A percentile compares a stretch with the other conserved stretches of the same genome.
Conservation (phyloP, 1,140 invertebrate species). For the Eubasilissa regina region DNA sequence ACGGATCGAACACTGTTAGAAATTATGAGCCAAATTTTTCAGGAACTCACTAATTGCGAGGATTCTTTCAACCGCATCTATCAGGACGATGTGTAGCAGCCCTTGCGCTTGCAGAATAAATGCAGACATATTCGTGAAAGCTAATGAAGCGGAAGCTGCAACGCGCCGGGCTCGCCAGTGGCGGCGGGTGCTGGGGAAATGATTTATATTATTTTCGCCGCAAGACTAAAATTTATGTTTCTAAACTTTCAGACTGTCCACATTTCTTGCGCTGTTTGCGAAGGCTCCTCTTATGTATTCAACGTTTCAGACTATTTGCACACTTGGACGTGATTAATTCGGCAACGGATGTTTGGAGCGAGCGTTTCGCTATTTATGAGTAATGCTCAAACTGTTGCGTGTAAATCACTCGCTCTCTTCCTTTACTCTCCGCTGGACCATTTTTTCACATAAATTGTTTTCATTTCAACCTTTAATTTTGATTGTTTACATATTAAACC, state of each 20-base stretch:
- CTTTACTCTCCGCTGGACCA: too few species aligned
- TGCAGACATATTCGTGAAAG: conserved; percentile 7
- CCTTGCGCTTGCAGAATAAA: conserved; percentile 18
- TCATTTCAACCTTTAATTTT: too few species aligned
- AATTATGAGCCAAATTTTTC: too few species aligned
- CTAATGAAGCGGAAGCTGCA: conserved; percentile 37
- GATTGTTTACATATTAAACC: too few species aligned
- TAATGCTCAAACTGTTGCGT: not conserved
- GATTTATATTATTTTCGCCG: conserved; percentile 37
- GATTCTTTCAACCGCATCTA: too few species aligned
- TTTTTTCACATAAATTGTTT: too few species aligned
- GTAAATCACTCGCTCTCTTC: too few species aligned
- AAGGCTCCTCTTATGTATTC: not conserved
- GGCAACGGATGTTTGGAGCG: not conserved
- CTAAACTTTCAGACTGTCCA: conserved; percentile 39
- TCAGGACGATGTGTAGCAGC: not conserved
- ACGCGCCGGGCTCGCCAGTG: not conserved
- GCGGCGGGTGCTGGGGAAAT: conserved; percentile 25
- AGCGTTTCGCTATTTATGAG: conserved; percentile 2
- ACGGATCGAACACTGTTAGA: too few species aligned
- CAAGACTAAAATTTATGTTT: conserved; percentile 32
- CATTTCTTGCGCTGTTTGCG: conserved; percentile 27
- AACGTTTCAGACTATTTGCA: not conserved
- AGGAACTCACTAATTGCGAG: too few species aligned
- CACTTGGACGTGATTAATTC: conserved; percentile 14